phyloP scores from a whole-genome alignment of 2,113 vertebrate genomes.

The Diadophis punctatus region DNA sequence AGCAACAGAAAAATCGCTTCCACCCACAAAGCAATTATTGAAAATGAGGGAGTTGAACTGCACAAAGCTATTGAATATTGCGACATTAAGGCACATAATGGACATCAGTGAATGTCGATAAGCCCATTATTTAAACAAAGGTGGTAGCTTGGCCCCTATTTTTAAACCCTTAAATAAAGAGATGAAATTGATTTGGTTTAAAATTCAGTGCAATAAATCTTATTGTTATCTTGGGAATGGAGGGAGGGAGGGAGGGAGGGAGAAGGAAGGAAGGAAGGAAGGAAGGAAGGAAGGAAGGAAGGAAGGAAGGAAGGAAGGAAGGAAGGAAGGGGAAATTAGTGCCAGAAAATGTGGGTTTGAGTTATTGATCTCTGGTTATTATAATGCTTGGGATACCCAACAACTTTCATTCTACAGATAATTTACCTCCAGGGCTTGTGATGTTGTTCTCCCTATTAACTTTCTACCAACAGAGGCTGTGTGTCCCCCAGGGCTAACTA shows the following conservation, averaged over 20 bases:
- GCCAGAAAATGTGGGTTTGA: neutral
- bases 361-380: neutral
- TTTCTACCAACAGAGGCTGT: neutral
- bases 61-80: neutral
- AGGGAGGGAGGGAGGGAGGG: neutral
- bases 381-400: too few species aligned
- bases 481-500: neutral
- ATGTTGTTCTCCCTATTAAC: neutral
- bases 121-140: slow-evolving; percentile 10
- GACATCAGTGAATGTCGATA: slow-evolving; percentile 3
- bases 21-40: slow-evolving; percentile 28
- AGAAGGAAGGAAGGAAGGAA: neutral
- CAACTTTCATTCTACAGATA: neutral
- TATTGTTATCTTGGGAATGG: neutral
- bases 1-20: neutral
- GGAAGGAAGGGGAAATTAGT: neutral
- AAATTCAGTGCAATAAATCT: slow-evolving; percentile 55
- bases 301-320: neutral
- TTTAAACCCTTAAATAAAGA: slow-evolving; percentile 16
- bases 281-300: neutral
- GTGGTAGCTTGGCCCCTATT: neutral
- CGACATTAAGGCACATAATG: slow-evolving; percentile 1
- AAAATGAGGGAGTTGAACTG: neutral
- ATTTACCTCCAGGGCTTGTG: neutral
- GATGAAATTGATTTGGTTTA: slow-evolving; percentile 13